Conservation (phyloP, 2,797 vertebrate genomes). For the Okamejei kenojei region DNA sequence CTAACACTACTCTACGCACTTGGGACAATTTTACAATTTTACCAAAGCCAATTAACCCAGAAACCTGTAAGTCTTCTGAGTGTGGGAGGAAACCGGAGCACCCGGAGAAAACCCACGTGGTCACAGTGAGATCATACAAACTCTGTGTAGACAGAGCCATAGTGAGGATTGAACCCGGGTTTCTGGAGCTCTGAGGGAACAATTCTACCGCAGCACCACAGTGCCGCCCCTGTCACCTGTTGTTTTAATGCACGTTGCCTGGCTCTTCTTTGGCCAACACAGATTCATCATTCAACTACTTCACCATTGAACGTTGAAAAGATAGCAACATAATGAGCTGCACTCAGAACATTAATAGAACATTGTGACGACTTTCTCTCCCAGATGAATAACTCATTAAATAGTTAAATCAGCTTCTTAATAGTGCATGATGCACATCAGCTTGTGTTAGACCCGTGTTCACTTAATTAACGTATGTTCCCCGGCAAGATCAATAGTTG, state of each 20-base stretch:
- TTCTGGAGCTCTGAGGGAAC: no score
- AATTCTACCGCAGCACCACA: no score
- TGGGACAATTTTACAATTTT: no score
- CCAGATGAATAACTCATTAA: slow-evolving; percentile 3
- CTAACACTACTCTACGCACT: no score
- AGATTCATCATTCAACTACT: background rate
- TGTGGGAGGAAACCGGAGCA: no score
- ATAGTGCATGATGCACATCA: background rate
- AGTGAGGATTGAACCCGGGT: no score
- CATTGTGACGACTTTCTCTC: background rate
- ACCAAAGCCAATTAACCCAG: no score
- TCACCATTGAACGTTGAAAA: background rate
- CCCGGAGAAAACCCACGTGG: no score
- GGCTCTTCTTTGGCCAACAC: background rate
- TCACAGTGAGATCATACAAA: no score
- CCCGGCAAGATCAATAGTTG: background rate
- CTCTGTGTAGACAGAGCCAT: no score
- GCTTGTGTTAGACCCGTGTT: background rate
- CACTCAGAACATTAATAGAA: slow-evolving; percentile 21
- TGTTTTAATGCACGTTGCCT: background rate
- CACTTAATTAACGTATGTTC: background rate
- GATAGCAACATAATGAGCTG: background rate
- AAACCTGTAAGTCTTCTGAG: no score
- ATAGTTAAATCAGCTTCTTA: slow-evolving; percentile 17
- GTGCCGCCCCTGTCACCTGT: background rate